Conservation (phyloP, 1,140 invertebrate species). For the Penaeus chinensis region DNA sequence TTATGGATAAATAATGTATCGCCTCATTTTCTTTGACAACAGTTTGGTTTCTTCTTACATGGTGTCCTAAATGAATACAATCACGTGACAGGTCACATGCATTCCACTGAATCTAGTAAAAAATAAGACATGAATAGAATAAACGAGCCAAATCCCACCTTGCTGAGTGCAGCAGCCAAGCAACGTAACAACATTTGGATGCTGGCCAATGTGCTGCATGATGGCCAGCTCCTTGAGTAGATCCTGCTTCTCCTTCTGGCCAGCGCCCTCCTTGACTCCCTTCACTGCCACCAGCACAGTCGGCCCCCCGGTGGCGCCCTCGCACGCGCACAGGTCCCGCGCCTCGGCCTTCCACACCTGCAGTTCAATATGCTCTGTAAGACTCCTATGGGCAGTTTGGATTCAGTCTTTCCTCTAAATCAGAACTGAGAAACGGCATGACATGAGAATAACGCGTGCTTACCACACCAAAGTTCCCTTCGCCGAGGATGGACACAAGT, state of each 20-base stretch:
- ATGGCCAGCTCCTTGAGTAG: constrained; percentile 81
- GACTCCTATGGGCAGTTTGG: not conserved
- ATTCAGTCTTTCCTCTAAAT: not conserved
- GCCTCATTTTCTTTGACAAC: no score
- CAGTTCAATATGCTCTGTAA: constrained; percentile 22
- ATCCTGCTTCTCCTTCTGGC: constrained; percentile 82
- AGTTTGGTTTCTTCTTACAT: no score
- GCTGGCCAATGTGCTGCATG: constrained; percentile 86
- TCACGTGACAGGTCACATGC: no score
- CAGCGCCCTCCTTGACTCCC: constrained; percentile 80
- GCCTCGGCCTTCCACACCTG: constrained; percentile 87
- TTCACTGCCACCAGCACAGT: constrained; percentile 85
- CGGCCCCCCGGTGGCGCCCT: constrained; percentile 69
- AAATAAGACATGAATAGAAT: constrained; percentile 20
- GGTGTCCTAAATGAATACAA: no score
- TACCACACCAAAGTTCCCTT: constrained; percentile 87
- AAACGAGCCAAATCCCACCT: constrained; percentile 71
- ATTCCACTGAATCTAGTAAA: not conserved
- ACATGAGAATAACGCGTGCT: constrained; percentile 46
- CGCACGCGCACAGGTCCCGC: constrained; percentile 81
- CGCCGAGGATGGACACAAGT: constrained; percentile 81
- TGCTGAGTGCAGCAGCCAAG: constrained; percentile 86
- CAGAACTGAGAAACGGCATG: not conserved
- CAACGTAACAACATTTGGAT: constrained; percentile 87
- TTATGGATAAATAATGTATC: no score